Evolutionary conservation across 2,797 vertebrate genomes (phyloP), one percentile per base, ranked within the genome.

Genomic region (Paguma larvata): DNA sequence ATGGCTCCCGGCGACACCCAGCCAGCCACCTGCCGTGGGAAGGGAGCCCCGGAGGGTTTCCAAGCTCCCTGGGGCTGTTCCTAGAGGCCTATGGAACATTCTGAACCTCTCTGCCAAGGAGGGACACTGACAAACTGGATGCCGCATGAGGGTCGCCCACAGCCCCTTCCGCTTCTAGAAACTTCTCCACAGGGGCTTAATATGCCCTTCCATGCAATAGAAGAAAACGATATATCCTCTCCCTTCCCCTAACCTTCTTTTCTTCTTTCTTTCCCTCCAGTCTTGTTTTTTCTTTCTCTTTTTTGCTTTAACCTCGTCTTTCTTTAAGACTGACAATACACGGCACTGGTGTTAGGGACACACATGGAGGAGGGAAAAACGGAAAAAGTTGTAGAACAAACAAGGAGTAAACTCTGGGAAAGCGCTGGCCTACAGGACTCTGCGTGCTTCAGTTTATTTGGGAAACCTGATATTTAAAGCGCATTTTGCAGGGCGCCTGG

Each of bases 1-100:
- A 27, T 1, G 12, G 23, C 62, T 14, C 14, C 1, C 5, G 18
- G 32, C 5, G 0, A 30, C 9, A 2, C 38, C 70, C 11, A 19
- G 1, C 38, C 16, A 34, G 5, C 3, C 51, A 14, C 2, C 48
- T 34, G 46, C 1, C 32, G 27, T 67, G 21, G 41, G 21, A 56
- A 18, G 59, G 25, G 30, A 41, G 18, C 5, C 13, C 44, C 38
- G 12, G 41, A 48, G 5, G 5, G 44, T 25, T 59, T 77, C 34
- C 62, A 56, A 72, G 44, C 51, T 32, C 27, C 19, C 48, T 6
- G 23, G 32, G n/a, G 44, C 56, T 44, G 46, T 46, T 41, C 56
- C 27, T 8, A 25, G 0, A 51, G 51, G 3, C 13, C 10, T 65
- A 53, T 75, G 10, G 9, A 41, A 41, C 15, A 16, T 25, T 48